Conservation (phyloP, 2,888 invertebrate genomes). For the Acronicta alni region DNA sequence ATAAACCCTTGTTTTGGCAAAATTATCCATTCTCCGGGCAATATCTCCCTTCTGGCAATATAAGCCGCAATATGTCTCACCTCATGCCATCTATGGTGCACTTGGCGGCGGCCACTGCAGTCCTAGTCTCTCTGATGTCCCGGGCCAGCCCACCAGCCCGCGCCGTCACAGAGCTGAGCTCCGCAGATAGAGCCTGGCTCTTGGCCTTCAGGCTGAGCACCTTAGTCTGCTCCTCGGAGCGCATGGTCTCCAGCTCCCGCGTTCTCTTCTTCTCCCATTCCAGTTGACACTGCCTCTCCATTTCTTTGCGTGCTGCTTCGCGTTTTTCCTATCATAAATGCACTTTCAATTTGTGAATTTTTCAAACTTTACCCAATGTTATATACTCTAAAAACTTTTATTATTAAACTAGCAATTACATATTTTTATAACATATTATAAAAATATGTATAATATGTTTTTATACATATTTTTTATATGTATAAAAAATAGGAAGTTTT, state of each 20-base stretch:
- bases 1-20: too few species aligned
- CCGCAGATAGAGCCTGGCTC: conserved; percentile 95
- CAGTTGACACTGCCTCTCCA: conserved; percentile 97
- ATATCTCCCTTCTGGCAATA: not conserved
- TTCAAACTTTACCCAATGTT: too few species aligned
- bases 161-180: conserved; percentile 90
- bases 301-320: conserved; percentile 91
- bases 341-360: too few species aligned
- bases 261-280: conserved; percentile 98
- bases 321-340: conserved; percentile 73
- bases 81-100: conserved; percentile 99
- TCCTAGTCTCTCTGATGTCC: conserved; percentile 84
- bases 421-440: too few species aligned
- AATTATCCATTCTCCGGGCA: too few species aligned
- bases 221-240: conserved; percentile 95
- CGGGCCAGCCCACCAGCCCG: conserved; percentile 74
- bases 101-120: conserved; percentile 97
- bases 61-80: conserved; percentile 54
- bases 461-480: too few species aligned
- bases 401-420: too few species aligned
- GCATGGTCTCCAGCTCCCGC: conserved; percentile 95
- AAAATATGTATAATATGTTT: too few species aligned
- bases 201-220: conserved; percentile 95
- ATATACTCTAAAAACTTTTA: too few species aligned
- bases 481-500: too few species aligned